Conservation (phyloP, 2,888 invertebrate species). For the Drosophila nr. perissopoda region DNA sequence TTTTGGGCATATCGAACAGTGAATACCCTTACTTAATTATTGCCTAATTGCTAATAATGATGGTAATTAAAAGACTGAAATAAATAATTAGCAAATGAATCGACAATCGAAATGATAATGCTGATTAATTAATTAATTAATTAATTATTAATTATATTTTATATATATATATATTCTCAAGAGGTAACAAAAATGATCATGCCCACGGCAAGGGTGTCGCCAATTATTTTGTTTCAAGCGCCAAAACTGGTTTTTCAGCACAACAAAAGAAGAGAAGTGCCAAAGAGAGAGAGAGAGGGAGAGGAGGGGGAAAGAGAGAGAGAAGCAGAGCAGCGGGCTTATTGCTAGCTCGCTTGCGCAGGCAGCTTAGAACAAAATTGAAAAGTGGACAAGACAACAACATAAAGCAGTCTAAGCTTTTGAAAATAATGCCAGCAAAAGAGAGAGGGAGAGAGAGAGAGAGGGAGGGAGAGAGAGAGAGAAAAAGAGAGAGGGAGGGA, state of each 20-base stretch:
- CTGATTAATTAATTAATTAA: not conserved
- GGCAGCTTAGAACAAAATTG: slow-evolving; percentile 71
- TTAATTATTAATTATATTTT: not conserved
- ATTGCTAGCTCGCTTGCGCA: slow-evolving; percentile 45
- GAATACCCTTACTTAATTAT: slow-evolving; percentile 13
- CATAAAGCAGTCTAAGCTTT: slow-evolving; percentile 62
- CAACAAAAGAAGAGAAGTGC: slow-evolving; percentile 10
- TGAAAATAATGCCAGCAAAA: slow-evolving; percentile 26
- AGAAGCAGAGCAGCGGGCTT: not conserved
- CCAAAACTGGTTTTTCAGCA: slow-evolving; percentile 45
- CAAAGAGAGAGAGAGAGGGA: not conserved
- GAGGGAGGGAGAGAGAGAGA: not conserved
- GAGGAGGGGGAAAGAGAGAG: not conserved
- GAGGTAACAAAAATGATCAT: not conserved
- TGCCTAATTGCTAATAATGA: not conserved
- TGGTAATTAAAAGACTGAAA: not conserved
- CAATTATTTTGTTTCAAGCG: slow-evolving; percentile 27
- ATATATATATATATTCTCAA: not conserved
- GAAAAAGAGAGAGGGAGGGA: not conserved
- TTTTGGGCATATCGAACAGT: not conserved
- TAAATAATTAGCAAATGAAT: not conserved
- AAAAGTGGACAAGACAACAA: slow-evolving; percentile 43
- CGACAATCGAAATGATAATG: not conserved
- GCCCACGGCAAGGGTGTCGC: not conserved
- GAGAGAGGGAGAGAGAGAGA: not conserved